Percentiles rank a stretch among this genome's conserved stretches.
Evolutionary conservation across 1,140 invertebrate genomes (phyloP).

Genomic region (Drosophila nikananu): DNA sequence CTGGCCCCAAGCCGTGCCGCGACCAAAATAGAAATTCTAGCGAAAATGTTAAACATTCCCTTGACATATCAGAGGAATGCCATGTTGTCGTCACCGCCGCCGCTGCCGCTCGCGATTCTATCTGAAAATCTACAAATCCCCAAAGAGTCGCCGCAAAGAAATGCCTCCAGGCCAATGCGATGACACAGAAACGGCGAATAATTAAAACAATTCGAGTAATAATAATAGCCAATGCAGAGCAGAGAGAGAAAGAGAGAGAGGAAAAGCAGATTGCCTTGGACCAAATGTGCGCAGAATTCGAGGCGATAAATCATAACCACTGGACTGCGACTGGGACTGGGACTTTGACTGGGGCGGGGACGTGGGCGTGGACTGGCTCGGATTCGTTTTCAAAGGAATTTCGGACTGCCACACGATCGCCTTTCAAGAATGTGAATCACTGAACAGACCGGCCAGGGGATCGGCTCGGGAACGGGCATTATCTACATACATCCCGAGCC

Average conservation of each 20-base stretch:
- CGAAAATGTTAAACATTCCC: slow-evolving; percentile 74
- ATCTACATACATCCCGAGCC: slow-evolving; percentile 4
- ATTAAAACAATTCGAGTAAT: slow-evolving; percentile 34
- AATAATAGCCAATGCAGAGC: slow-evolving; percentile 12
- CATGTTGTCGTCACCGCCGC: slow-evolving; percentile 46
- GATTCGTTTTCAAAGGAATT: slow-evolving; percentile 73
- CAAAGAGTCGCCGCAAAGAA: slow-evolving; percentile 45
- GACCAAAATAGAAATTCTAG: slow-evolving; percentile 72
- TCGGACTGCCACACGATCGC: slow-evolving; percentile 59
- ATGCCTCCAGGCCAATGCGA: slow-evolving; percentile 54
- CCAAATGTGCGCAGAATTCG: slow-evolving; percentile 43
- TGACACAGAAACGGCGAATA: slow-evolving; percentile 43
- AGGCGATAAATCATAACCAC: slow-evolving; percentile 65
- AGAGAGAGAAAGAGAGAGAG: slow-evolving; percentile 26
- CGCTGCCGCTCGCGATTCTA: slow-evolving; percentile 6
- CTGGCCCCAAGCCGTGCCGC: slow-evolving; percentile 24
- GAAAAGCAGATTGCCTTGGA: slow-evolving; percentile 68
- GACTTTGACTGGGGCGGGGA: slow-evolving; percentile 11
- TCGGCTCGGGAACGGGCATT: neutral
- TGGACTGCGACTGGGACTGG: slow-evolving; percentile 28
- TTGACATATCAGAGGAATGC: slow-evolving; percentile 74
- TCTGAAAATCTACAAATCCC: slow-evolving; percentile 14
- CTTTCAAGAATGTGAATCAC: slow-evolving; percentile 72
- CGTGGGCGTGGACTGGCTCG: slow-evolving; percentile 34
- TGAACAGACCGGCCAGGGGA: slow-evolving; percentile 16